Evolutionary conservation across 2,797 vertebrate species (phyloP).

Genomic region (Hybognathus amarus): DNA sequence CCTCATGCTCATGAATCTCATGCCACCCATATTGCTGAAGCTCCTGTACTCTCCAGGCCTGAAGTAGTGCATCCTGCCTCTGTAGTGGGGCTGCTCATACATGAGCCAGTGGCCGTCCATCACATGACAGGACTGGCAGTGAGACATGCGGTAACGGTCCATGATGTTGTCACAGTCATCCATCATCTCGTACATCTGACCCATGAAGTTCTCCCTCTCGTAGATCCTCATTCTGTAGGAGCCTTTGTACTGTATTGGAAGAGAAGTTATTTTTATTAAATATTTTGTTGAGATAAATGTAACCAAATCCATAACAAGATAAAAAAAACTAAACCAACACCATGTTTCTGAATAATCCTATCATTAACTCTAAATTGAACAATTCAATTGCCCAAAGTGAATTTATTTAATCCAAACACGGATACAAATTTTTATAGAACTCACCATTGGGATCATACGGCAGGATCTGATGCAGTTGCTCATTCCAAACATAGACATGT

Average conservation of each 20-base stretch:
- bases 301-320: neutral
- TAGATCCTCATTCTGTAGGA: conserved; percentile 73
- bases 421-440: neutral
- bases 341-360: neutral
- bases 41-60: conserved; percentile 73
- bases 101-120: conserved; percentile 75
- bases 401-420: neutral
- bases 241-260: conserved; percentile 67
- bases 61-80: conserved; percentile 70
- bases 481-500: conserved; percentile 71
- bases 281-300: neutral
- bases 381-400: neutral
- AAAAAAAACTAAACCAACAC: neutral
- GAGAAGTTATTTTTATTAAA: neutral
- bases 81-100: conserved; percentile 72
- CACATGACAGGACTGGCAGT: conserved; percentile 71
- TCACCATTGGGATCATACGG: conserved; percentile 71
- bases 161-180: conserved; percentile 73
- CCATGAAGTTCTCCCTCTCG: conserved; percentile 75
- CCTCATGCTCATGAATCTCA: conserved; percentile 66
- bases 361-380: neutral
- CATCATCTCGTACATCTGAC: conserved; percentile 69
- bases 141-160: conserved; percentile 70
- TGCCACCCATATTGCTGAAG: conserved; percentile 66
- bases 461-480: conserved; percentile 69